Evolutionary conservation across 2,113 vertebrate species (phyloP).

Genomic region (Himantopus leucocephalus): DNA sequence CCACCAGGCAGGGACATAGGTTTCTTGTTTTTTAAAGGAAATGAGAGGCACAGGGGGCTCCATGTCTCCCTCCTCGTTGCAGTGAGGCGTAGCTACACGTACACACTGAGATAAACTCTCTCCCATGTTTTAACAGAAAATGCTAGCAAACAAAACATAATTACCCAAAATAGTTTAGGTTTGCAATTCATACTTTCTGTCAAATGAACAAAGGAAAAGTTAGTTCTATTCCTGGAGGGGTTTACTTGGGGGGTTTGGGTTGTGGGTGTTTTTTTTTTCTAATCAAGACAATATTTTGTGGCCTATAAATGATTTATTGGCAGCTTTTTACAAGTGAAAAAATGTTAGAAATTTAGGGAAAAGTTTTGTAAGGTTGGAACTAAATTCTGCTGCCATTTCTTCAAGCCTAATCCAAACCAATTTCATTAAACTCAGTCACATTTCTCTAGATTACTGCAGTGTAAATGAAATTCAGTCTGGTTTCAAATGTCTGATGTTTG

Average conservation of each 20-base stretch:
- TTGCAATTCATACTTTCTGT: neutral
- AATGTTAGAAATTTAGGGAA: neutral
- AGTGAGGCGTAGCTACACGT: neutral
- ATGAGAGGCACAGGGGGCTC: neutral
- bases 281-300: neutral
- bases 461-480: neutral
- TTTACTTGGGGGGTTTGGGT: neutral
- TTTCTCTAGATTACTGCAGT: neutral
- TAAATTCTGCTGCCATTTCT: neutral
- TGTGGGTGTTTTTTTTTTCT: neutral
- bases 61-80: accelerated
- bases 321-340: neutral
- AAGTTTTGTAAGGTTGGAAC: neutral
- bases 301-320: neutral
- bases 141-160: neutral
- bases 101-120: neutral
- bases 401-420: neutral
- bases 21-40: neutral
- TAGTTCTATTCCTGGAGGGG: neutral
- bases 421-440: neutral
- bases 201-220: neutral
- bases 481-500: neutral
- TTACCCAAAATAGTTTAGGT: neutral
- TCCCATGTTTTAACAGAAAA: neutral
- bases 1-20: neutral